These are phyloP conservation scores for Athetis lepigone DNA, from an alignment of 2,888 invertebrate species.

Conservation along the genomic window DNA sequence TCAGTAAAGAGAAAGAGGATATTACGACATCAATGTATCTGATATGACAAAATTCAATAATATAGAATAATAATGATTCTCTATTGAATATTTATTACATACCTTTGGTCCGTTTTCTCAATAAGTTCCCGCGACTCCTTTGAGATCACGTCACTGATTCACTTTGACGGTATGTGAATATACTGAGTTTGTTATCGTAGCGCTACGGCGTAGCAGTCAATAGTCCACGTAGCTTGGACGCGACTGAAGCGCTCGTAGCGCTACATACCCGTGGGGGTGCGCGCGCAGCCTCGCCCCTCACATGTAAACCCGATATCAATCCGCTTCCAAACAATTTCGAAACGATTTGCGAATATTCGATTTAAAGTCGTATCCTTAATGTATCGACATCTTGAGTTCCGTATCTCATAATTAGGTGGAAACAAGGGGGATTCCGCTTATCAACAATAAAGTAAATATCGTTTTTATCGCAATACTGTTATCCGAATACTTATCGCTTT, in stretches of 20 bases:
- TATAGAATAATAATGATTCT: slow-evolving; percentile 14
- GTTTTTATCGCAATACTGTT: slow-evolving; percentile 2
- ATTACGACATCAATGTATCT: slow-evolving; percentile 59
- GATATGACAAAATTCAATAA: slow-evolving; percentile 20
- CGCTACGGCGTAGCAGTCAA: slow-evolving; percentile 85
- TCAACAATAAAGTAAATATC: slow-evolving; percentile 22
- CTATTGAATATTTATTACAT: slow-evolving; percentile 35
- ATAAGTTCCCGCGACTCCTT: slow-evolving; percentile 62
- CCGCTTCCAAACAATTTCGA: slow-evolving; percentile 81
- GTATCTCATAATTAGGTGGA: slow-evolving; percentile 24
- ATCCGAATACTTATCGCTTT: slow-evolving; percentile 1
- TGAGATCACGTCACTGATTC: slow-evolving; percentile 74
- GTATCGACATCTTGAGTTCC: slow-evolving; percentile 38
- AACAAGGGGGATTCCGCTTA: slow-evolving; percentile 8
- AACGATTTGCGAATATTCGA: slow-evolving; percentile 79
- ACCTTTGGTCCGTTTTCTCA: slow-evolving; percentile 66
- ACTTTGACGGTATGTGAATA: slow-evolving; percentile 69
- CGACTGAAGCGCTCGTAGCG: slow-evolving; percentile 85
- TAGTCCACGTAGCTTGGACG: slow-evolving; percentile 80
- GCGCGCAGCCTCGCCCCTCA: slow-evolving; percentile 89
- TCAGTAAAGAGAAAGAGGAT: slow-evolving; percentile 46
- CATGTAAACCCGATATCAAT: slow-evolving; percentile 88
- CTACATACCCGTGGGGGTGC: slow-evolving; percentile 79
- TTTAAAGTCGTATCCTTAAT: slow-evolving; percentile 65
- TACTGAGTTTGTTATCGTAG: slow-evolving; percentile 65